Base-by-base conservation (phyloP, 2,797 vertebrate species). In the Danio tinwini region DNA sequence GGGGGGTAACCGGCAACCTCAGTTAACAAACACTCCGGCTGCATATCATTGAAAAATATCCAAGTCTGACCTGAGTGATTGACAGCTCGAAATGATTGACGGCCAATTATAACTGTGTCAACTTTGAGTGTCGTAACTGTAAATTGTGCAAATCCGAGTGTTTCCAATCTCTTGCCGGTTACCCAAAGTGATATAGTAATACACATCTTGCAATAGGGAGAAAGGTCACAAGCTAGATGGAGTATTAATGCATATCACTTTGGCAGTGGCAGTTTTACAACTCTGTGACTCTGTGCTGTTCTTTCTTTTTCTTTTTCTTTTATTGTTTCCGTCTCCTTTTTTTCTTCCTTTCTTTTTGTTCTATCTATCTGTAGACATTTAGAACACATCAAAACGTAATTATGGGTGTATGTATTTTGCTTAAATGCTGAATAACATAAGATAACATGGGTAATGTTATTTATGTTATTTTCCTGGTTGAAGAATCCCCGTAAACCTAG, bases 401-500 rank as follows among this genome's bases (percentile, higher is more conserved):
- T 84, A 85, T 82, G 84, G 85, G 83, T 89, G 82, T 85, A 85
- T 89, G 88, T 88, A 29, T 29, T 29, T 82, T 86, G 59, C 81
- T 84, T 87, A 78, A 94, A 93, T 95, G 91, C 91, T 94, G 93
- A 97, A 98, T 99, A 98, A 98, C 98, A 99, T 99, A 99, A 98
- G 93, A 99, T 98, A 99, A 99, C 98, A 98, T 98, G 94, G 93
- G 95, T 97, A 96, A 99, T 99, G 97, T 98, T 98, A 99, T 99
- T 99, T 98, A 99, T 99, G 98, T 99, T 98, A 99, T 98, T 96
- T 94, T 94, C 96, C 93, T 87, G 93, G 95, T 85, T 91, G 96
- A 98, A 99, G 98, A 98, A 97, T 96, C 95, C 96, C 96, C 88
- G 97, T 99, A 96, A 99, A 99, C 96, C 98, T 99, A 97, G 98